Conservation (phyloP, 2,113 vertebrate genomes). For the Phrynocephalus versicolor region DNA sequence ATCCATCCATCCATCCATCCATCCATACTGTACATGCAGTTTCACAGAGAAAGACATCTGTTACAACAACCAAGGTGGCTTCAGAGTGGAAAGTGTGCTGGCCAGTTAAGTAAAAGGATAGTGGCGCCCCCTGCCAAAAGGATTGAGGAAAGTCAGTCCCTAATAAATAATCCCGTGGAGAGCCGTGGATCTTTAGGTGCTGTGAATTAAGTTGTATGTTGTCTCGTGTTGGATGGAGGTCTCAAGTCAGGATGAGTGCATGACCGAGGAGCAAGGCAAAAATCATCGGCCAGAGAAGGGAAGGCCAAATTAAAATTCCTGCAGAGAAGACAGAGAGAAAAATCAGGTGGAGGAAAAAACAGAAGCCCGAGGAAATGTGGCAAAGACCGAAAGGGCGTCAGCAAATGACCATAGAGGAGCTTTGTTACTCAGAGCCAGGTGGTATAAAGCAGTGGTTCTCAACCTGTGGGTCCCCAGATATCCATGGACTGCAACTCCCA, state of each 20-base stretch:
- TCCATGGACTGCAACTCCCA: no score
- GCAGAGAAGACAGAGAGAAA: neutral
- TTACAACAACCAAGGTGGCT: neutral
- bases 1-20: no score
- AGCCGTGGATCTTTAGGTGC: neutral
- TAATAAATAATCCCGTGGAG: neutral
- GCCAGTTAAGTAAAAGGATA: neutral
- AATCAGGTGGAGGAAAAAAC: neutral
- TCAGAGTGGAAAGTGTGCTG: neutral
- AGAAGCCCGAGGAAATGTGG: neutral
- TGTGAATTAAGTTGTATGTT: neutral
- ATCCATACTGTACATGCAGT: neutral
- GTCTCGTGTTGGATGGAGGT: neutral
- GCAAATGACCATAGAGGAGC: neutral
- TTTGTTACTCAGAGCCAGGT: neutral
- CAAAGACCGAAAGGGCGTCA: neutral
- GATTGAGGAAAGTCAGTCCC: neutral
- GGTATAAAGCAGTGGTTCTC: neutral
- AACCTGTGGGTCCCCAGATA: no score
- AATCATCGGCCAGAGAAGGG: neutral
- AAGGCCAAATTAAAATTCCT: neutral
- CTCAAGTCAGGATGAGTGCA: neutral
- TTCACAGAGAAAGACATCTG: neutral
- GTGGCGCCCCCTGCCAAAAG: slow-evolving; percentile 22
- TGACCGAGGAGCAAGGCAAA: neutral